Base-by-base conservation (phyloP, 1,140 invertebrate genomes). In the Sipha flava region DNA sequence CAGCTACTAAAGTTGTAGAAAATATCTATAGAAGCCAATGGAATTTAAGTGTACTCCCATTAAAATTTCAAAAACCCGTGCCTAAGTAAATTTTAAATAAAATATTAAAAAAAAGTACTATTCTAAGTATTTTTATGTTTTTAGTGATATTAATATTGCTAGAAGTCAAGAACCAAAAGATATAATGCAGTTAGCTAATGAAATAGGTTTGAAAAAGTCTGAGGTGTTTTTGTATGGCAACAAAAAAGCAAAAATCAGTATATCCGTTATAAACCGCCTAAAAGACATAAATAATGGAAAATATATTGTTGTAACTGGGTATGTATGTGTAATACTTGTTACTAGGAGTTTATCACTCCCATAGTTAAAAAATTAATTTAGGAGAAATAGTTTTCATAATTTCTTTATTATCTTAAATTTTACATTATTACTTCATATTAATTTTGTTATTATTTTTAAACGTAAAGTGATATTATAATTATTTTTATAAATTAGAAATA, bases 241-340 rank as follows among this genome's bases (percentile, higher is more conserved):
- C 83, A 97, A 92, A 81, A 99, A 99, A 85, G 97, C 95, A 2
- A 99, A 99, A 87, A 89, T 99, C n/a, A 90, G 92, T 0, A 86
- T 99, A 3, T 89, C 89, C 2, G 91, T 96, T 54, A 85, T 98
- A 6, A 87, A 98, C 12, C 86, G 97, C 68, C 86, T 98, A 6
- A 83, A 88, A 54, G 83, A 90, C 64, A 89, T 91, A 75, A 87
- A 87, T 52, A 87, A 92, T 86, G 98, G 97, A 81, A 96, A 95
- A 88, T 98, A 96, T 86, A 91, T 99, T 81, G 95, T 99, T 1
- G 95, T 99, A 45, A 93, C 93, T 64, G 97, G 96, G 93, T 95
- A 87, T 89, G 85, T 80, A 18, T 18, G n/a, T 77, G 31, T 47
- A 40, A 21, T 70, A 21, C 16, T 49, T 45, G 4, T 37, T 47